Percentiles rank a stretch among this genome's conserved stretches.
Evolutionary conservation across 1,140 invertebrate genomes (phyloP).

Genomic region (Lucilia cuprina): DNA sequence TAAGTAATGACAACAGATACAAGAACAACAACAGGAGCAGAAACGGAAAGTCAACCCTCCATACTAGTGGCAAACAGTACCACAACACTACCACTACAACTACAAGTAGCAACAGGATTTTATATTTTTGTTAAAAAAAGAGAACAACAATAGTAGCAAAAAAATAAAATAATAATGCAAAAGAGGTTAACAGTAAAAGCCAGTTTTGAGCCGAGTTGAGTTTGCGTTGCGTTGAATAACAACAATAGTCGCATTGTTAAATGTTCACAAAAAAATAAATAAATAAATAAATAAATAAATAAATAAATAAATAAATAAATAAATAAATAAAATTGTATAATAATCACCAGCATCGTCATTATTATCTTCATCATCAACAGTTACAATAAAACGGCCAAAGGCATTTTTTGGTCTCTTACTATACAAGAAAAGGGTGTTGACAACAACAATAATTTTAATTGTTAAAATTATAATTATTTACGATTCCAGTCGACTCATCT

Average conservation of each 20-base stretch:
- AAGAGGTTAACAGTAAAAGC: constrained; percentile 22
- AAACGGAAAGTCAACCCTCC: not conserved
- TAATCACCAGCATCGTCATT: not conserved
- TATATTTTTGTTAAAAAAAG: not conserved
- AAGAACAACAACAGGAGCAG: constrained; percentile 7
- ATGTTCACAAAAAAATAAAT: not conserved
- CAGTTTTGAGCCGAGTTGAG: not conserved
- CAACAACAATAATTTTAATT: constrained; percentile 32
- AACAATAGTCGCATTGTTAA: constrained; percentile 18
- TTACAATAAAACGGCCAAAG: constrained; percentile 17
- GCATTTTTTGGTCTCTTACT: constrained; percentile 14
- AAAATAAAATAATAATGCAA: not conserved
- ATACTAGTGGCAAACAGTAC: not conserved
- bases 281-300: not conserved
- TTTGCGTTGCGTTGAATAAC: not conserved
- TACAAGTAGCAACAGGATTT: constrained; percentile 19
- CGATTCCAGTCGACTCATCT: not conserved
- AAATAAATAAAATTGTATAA: not conserved
- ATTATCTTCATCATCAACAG: not conserved
- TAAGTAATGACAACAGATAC: constrained; percentile 13
- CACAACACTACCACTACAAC: not conserved
- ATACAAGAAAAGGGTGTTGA: constrained; percentile 24
- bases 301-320: not conserved
- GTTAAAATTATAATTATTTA: constrained; percentile 22
- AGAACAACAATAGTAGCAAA: not conserved